Conservation (phyloP, 2,113 vertebrate species). For the Micronycteris hirsuta region DNA sequence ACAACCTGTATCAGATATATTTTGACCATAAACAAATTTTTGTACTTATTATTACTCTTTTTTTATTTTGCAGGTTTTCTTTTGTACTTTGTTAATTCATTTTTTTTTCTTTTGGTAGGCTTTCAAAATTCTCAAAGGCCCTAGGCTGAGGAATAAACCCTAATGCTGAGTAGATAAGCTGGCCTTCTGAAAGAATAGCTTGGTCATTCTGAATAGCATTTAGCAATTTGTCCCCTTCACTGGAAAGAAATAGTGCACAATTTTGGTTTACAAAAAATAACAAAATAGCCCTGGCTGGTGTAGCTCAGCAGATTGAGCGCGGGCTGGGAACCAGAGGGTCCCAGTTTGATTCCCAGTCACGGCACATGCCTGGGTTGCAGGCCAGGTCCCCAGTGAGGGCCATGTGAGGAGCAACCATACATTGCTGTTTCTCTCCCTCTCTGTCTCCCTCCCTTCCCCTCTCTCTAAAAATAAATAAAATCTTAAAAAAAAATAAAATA, state of each 20-base stretch:
- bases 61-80: conserved; percentile 2
- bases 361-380: no score
- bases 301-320: no score
- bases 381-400: no score
- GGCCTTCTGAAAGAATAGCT: background rate
- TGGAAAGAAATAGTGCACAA: background rate
- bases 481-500: no score
- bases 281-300: no score
- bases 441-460: no score
- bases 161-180: background rate
- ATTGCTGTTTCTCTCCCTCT: no score
- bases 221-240: background rate
- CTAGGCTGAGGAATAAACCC: background rate
- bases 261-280: background rate
- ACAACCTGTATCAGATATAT: background rate
- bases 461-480: no score
- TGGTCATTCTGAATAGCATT: background rate
- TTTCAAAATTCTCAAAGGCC: conserved; percentile 17
- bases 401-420: no score
- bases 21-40: background rate
- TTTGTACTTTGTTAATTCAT: background rate
- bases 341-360: no score
- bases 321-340: no score
- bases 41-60: background rate
- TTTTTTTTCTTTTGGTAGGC: background rate